These are phyloP conservation scores for Rhinoptilus africanus DNA, from an alignment of 2,113 vertebrate genomes.

Conservation along the genomic window DNA sequence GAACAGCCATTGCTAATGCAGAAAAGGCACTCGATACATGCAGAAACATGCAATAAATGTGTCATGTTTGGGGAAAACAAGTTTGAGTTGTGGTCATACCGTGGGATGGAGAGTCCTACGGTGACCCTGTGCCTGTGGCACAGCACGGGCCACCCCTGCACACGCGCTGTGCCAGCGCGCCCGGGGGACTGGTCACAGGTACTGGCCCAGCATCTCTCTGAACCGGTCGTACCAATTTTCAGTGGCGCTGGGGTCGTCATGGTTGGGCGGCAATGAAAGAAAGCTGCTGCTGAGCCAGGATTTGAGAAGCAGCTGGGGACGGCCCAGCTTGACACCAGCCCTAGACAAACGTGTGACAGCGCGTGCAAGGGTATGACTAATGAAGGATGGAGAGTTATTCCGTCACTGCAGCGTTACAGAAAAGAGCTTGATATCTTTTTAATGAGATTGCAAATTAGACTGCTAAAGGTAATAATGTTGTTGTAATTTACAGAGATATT, in stretches of 20 bases:
- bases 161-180: accelerated
- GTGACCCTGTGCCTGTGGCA: neutral
- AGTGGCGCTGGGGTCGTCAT: accelerated
- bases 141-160: accelerated
- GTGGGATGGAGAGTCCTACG: neutral
- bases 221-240: accelerated
- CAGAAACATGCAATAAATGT: neutral
- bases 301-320: neutral
- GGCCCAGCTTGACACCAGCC: neutral
- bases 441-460: slow-evolving; percentile 42
- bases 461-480: slow-evolving; percentile 27
- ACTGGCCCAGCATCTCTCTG: neutral
- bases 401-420: neutral
- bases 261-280: neutral
- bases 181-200: neutral
- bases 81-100: neutral
- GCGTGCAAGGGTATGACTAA: neutral
- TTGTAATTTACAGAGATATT: slow-evolving; percentile 25
- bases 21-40: neutral
- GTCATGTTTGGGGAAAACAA: neutral
- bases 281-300: neutral
- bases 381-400: slow-evolving; percentile 3
- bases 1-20: neutral
- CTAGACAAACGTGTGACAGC: neutral
- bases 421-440: slow-evolving; percentile 20